phyloP scores from a whole-genome alignment of 2,797 vertebrate genomes.

The Lithobates pipiens region DNA sequence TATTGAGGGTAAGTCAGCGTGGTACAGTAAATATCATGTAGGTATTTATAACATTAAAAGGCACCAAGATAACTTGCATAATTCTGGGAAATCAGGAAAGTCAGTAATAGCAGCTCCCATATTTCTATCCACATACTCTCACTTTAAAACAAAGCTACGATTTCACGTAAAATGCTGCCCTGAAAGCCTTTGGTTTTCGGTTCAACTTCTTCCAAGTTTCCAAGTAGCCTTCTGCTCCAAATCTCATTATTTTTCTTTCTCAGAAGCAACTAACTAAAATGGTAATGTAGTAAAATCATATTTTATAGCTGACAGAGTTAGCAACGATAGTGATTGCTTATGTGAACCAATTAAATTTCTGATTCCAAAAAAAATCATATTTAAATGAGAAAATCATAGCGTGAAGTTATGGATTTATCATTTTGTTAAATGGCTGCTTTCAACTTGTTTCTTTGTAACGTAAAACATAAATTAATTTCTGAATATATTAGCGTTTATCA shows the following conservation, averaged over 20 bases:
- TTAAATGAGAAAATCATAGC: not conserved
- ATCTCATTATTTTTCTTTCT: not conserved
- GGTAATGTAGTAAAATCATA: not conserved
- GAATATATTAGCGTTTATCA: not conserved
- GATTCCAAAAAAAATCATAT: not conserved
- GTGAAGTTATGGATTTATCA: not conserved
- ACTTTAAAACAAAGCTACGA: not conserved
- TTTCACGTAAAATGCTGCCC: not conserved
- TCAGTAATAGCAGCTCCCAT: not conserved
- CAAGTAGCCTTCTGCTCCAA: not conserved
- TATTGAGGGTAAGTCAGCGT: no score
- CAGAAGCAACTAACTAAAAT: not conserved
- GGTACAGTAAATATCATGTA: no score
- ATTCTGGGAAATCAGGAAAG: not conserved
- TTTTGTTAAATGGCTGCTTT: not conserved
- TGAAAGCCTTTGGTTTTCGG: not conserved
- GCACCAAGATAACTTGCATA: no score
- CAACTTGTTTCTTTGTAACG: not conserved
- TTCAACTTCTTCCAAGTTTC: not conserved
- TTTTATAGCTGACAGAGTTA: not conserved
- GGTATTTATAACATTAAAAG: no score
- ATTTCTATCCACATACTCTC: not conserved
- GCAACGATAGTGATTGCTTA: not conserved
- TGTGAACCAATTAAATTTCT: not conserved
- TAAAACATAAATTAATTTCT: not conserved